Base-by-base conservation (phyloP, 2,113 vertebrate genomes). In the Oreocharis arfaki region DNA sequence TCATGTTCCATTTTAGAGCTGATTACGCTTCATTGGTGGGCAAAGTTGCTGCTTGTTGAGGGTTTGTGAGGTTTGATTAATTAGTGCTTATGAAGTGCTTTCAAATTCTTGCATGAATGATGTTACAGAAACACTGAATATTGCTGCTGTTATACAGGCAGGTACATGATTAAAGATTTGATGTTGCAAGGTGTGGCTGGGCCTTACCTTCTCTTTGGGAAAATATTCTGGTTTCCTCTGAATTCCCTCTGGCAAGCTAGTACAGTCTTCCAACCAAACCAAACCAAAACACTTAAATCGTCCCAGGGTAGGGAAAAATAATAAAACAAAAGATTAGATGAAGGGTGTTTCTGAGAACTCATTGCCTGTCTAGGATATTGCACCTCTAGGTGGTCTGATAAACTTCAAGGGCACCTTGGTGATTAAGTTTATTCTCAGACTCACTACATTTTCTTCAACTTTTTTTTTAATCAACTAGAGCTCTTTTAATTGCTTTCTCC, bases 11-110 rank as follows among this genome's bases (percentile, higher is more conserved):
- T 91, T 94, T 94, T 35, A 92, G 71, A 94, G 78, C 53, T 53
- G 85, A 96, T 94, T 93, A 81, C 0, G 0, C 95, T 90, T 93
- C 96, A 81, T 8, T 92, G 92, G 96, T 96, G 96, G 96, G 92
- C 96, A 96, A 92, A 93, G 80, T 89, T 93, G 74, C 76, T 93
- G 95, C 95, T 89, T 96, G 93, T 69, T 84, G 53, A 86, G 26
- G 35, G 69, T 84, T 96, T 89, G 88, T 92, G 90, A 90, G 73
- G 88, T 89, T 96, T 97, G 93, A 97, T 95, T 97, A 96, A 97
- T 96, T 94, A 93, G 76, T 30, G 53, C 65, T 95, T 92, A 93
- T 96, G 86, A 95, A 96, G 90, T 49, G 76, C 95, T 96, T 96
- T 96, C 96, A 96, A 94, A 96, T 89, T 90, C 83, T 94, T 92